phyloP scores from a whole-genome alignment of 2,888 invertebrate species.

The Anthrax anthrax region DNA sequence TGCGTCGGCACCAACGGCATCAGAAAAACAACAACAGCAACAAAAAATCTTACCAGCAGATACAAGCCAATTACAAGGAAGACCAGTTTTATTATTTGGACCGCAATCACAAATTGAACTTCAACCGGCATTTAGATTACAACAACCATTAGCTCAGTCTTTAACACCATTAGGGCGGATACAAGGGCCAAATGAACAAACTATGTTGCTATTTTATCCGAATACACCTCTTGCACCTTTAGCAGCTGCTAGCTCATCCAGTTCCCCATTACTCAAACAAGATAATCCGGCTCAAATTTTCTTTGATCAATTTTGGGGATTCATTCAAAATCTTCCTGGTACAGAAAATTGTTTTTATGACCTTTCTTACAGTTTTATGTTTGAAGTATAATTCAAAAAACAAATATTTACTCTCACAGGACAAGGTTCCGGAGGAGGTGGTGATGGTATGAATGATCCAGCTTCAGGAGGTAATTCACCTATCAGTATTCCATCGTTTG shows the following conservation, averaged over 20 bases:
- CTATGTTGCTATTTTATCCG: conserved; percentile 17
- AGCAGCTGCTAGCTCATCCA: not conserved
- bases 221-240: not conserved
- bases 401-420: not conserved
- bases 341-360: too few species aligned
- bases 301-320: not conserved
- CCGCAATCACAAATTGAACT: conserved; percentile 31
- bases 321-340: not conserved
- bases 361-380: too few species aligned
- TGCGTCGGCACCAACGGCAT: conserved; percentile 6
- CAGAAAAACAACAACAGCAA: not conserved
- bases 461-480: too few species aligned
- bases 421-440: not conserved
- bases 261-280: not conserved
- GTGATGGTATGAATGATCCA: not conserved
- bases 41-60: not conserved
- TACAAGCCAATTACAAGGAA: conserved; percentile 1
- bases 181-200: conserved; percentile 25
- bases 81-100: conserved; percentile 29
- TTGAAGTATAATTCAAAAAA: too few species aligned
- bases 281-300: not conserved
- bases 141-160: conserved; percentile 11
- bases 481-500: not conserved
- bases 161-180: conserved; percentile 28
- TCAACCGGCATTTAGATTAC: conserved; percentile 10